A percentile compares a stretch with the other conserved stretches of the same genome.
Conservation (phyloP, 2,888 invertebrate genomes). For the Ophion obscuratus region DNA sequence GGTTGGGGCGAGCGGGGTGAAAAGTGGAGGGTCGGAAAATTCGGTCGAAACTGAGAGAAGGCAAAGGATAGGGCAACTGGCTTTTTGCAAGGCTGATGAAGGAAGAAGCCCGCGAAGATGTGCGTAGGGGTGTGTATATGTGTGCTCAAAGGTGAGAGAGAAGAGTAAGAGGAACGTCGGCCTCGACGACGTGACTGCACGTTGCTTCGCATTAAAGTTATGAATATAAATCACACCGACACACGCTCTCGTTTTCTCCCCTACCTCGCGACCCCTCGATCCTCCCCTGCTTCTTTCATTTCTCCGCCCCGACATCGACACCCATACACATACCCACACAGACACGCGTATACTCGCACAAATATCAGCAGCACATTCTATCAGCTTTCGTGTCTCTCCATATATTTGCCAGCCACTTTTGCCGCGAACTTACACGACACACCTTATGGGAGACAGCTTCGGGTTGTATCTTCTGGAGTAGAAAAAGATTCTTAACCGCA, state of each 20-base stretch:
- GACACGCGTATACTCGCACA: conserved; percentile 5
- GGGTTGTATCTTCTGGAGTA: conserved; percentile 17
- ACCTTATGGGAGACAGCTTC: conserved; percentile 41
- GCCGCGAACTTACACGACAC: conserved; percentile 6
- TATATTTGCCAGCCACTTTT: conserved; percentile 12
- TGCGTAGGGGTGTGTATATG: conserved; percentile 13
- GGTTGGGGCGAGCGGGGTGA: neutral
- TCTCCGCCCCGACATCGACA: conserved; percentile 47
- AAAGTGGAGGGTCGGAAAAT: conserved; percentile 46
- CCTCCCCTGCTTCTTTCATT: conserved; percentile 56
- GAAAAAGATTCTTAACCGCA: conserved; percentile 38
- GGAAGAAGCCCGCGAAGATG: conserved; percentile 33
- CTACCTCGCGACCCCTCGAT: conserved; percentile 8
- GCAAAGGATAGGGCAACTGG: conserved; percentile 27
- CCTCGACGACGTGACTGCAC: conserved; percentile 78
- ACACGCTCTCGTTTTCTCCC: conserved; percentile 57
- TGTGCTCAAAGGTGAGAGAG: conserved; percentile 24
- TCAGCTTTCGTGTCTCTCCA: conserved; percentile 29
- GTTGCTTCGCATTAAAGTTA: conserved; percentile 81
- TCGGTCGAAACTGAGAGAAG: conserved; percentile 44
- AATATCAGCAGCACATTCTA: conserved; percentile 9
- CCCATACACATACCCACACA: conserved; percentile 20
- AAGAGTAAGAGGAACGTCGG: conserved; percentile 53
- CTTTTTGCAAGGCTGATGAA: conserved; percentile 52
- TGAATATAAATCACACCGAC: conserved; percentile 81